Percentiles rank a stretch among this genome's conserved stretches.
Conservation (phyloP, 2,888 invertebrate species). For the Tineola bisselliella region DNA sequence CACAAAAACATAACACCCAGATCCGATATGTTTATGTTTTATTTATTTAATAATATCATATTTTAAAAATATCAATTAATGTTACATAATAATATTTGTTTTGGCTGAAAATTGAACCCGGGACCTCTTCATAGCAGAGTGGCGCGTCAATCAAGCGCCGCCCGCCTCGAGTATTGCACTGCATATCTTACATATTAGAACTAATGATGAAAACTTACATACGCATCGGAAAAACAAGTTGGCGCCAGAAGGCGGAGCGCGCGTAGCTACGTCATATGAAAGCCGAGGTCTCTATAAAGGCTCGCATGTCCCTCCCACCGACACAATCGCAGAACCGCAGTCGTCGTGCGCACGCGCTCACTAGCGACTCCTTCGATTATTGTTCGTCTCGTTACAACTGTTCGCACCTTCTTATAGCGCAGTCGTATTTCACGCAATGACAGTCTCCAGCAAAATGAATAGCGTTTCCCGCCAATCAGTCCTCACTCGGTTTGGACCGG, state of each 20-base stretch:
- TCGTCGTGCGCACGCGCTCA: conserved; percentile 32
- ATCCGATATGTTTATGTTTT: no score
- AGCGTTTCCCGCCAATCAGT: conserved; percentile 61
- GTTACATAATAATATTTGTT: no score
- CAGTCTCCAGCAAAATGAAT: conserved; percentile 65
- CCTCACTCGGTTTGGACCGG: conserved; percentile 58
- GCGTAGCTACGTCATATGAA: conserved; percentile 48
- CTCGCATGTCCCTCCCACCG: conserved; percentile 46
- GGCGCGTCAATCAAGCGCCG: no score
- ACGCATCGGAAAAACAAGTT: conserved; percentile 43
- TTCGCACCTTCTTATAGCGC: background rate
- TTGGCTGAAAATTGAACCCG: no score
- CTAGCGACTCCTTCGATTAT: conserved; percentile 18
- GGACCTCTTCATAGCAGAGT: no score
- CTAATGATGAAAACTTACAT: conserved; percentile 27
- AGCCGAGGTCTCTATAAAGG: conserved; percentile 61
- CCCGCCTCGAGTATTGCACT: no score
- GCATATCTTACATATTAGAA: background rate
- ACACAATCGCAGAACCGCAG: conserved; percentile 50
- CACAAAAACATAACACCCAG: no score
- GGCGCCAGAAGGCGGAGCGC: conserved; percentile 32
- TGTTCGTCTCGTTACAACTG: background rate
- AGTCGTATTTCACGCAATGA: conserved; percentile 34
- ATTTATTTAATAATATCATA: no score
- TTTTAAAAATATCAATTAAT: no score